phyloP scores from a whole-genome alignment of 35 echinoderm and acorn worm genomes.

The Ophioderma brevispina region DNA sequence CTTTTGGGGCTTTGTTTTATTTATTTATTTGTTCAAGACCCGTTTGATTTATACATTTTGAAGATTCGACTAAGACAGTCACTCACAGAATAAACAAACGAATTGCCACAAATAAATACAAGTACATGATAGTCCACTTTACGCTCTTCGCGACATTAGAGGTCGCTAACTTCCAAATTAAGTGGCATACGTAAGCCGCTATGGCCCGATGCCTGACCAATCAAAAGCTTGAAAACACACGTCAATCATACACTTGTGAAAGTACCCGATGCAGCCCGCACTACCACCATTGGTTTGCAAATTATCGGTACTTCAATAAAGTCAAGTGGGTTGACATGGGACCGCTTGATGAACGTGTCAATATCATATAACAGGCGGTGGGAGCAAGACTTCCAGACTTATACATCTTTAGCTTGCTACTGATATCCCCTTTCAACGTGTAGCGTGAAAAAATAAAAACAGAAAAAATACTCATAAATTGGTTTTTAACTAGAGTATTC shows the following conservation, averaged over 20 bases:
- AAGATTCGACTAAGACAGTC: too few relatives aligned
- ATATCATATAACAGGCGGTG: not conserved
- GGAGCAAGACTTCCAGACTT: not conserved
- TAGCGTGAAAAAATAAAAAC: not conserved
- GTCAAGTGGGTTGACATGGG: not conserved
- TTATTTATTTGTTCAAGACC: too few relatives aligned
- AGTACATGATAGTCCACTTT: too few relatives aligned
- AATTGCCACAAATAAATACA: too few relatives aligned
- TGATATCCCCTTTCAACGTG: not conserved
- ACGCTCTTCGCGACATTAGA: too few relatives aligned
- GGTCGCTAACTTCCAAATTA: too few relatives aligned
- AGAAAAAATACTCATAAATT: too few relatives aligned
- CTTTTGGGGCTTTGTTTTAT: too few relatives aligned
- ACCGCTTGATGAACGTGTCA: not conserved
- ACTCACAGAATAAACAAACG: too few relatives aligned
- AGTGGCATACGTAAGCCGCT: too few relatives aligned
- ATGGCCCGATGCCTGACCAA: not conserved
- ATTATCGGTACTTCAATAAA: not conserved
- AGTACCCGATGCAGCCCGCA: not conserved
- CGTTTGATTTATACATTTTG: too few relatives aligned
- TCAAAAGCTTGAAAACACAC: not conserved
- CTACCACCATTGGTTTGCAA: not conserved
- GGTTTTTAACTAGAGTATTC: too few relatives aligned
- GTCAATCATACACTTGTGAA: not conserved
- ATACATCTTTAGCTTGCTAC: not conserved